Conservation (phyloP, 2,888 invertebrate genomes). For the Onthophagus sagittarius region DNA sequence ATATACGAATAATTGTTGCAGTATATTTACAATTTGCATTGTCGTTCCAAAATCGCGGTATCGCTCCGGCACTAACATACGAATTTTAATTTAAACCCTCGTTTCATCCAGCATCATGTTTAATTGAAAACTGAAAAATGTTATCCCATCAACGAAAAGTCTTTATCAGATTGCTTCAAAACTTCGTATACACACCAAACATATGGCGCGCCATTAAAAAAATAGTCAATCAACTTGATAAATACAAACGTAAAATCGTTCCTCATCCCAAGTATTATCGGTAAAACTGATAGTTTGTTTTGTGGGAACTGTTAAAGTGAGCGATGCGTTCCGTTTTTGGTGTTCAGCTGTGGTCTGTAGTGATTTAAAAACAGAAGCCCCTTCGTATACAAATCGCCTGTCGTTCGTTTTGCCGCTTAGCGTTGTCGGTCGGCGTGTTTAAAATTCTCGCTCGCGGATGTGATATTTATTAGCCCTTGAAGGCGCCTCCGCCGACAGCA, state of each 20-base stretch:
- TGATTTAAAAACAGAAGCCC: neutral
- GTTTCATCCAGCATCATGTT: neutral
- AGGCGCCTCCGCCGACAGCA: neutral
- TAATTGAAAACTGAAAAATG: neutral
- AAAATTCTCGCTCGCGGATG: neutral
- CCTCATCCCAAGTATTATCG: neutral
- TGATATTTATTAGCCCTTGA: neutral
- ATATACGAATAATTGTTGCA: neutral
- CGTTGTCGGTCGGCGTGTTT: neutral
- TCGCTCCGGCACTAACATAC: neutral
- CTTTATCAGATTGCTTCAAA: too few relatives aligned
- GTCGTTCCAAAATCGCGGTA: neutral
- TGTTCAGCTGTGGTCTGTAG: neutral
- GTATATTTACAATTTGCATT: neutral
- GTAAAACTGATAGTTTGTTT: neutral
- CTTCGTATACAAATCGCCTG: neutral
- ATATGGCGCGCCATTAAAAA: too few relatives aligned
- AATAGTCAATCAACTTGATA: neutral
- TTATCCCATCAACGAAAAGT: too few relatives aligned
- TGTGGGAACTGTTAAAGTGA: neutral
- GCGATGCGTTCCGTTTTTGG: neutral
- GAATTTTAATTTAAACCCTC: neutral
- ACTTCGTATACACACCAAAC: too few relatives aligned
- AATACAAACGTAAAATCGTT: neutral
- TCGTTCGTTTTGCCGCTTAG: neutral